Evolutionary conservation across 2,113 vertebrate species (phyloP), one percentile per base, ranked within the genome.

Genomic region (Melanostigma gelatinosum): DNA sequence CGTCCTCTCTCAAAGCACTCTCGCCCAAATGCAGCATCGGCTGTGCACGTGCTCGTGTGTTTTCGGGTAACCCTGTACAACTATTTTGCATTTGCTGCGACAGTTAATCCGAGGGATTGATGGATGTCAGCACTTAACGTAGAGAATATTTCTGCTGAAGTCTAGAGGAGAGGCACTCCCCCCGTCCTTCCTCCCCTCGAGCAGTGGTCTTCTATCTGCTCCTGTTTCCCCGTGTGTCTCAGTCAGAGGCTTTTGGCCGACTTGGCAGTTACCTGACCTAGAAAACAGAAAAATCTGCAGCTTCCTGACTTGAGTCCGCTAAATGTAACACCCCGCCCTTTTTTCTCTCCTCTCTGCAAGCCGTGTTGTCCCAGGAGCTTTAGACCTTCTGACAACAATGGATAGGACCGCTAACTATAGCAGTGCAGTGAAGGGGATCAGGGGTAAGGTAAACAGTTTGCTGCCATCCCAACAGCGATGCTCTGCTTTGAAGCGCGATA

Each of bases 221-320:
- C 63, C 10, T 69, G 66, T 55, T 79, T 61, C 67, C 48, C 61
- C 69, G 13, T 60, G 79, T 89, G 77, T 81, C 80, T 79, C 72
- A 46, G 83, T 77, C 82, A 57, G 79, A 90, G 71, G 88, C 82
- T 84, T 79, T 79, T 90, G 88, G 78, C 80, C 66, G 27, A 86
- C 80, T 92, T 88, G 91, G 85, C 89, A 88, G 83, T 91, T 86
- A 92, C 85, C 83, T 94, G 93, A 92, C 94, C 88, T 90, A 94
- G 92, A 94, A 95, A 95, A 88, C 77, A 65, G 36, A 72, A 71
- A 75, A 88, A 80, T 80, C 67, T 55, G 75, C 69, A 77, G 58
- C 85, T 72, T 85, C 87, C 83, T 66, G 63, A 75, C 88, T 18
- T 76, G 83, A 82, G 85, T 85, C 70, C 81, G 82, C 83, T 64